A percentile compares a stretch with the other conserved stretches of the same genome.
Evolutionary conservation across 2,797 vertebrate species (phyloP).

Genomic region (Acridotheres tristis): DNA sequence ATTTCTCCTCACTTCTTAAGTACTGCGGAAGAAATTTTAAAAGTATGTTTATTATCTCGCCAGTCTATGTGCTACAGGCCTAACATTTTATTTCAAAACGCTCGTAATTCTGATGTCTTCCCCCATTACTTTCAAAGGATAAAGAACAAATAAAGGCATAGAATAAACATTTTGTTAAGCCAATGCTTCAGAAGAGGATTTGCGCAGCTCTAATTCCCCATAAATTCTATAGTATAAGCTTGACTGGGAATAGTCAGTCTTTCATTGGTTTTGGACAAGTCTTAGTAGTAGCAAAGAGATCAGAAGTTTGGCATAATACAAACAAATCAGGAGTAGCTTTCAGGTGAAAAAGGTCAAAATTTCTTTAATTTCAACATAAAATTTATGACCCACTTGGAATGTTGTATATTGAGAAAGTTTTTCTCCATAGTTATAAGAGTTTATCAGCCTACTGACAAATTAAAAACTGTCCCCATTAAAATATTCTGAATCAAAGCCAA

Average conservation of each 20-base stretch:
- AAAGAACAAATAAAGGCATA: not conserved
- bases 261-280: not conserved
- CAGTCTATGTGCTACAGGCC: not conserved
- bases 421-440: not conserved
- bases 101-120: not conserved
- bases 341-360: not conserved
- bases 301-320: not conserved
- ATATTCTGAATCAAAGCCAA: not conserved
- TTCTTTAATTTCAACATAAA: not conserved
- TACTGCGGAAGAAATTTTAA: not conserved
- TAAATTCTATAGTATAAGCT: not conserved
- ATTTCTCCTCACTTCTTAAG: conserved; percentile 11
- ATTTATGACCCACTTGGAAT: not conserved
- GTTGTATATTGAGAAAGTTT: not conserved
- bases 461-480: not conserved
- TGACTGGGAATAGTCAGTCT: not conserved
- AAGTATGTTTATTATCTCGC: not conserved
- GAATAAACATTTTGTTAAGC: not conserved
- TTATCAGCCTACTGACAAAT: not conserved
- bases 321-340: not conserved
- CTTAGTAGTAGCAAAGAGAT: not conserved
- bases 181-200: not conserved
- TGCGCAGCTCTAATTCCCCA: not conserved
- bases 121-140: not conserved
- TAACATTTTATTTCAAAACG: not conserved